Evolutionary conservation across 2,888 invertebrate genomes (phyloP), one percentile per base, ranked within the genome.

Genomic region (Hecatera dysodea): DNA sequence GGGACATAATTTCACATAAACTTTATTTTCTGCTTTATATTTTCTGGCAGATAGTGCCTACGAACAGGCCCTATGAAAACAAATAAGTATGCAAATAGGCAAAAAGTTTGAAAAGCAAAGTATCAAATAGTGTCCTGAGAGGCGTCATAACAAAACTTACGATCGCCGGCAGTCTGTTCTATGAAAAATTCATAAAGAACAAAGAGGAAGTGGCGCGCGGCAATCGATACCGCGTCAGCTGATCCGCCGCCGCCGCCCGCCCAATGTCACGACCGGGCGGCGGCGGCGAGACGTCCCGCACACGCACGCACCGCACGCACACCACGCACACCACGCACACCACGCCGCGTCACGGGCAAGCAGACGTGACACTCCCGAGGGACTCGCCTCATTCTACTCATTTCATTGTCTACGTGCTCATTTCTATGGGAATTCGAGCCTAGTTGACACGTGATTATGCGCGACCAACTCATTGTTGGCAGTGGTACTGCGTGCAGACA

Each of bases 221-320:
- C 88, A 93, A 96, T 95, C 95, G 95, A 95, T 95, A 93, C 83
- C 77, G 75, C 86, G 90, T 93, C 95, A 95, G 95, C 95, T 95
- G 95, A 93, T 95, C 91, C 91, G 89, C 91, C 93, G 94, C 91
- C 91, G 94, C 91, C 91, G 89, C 91, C 93, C 94, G 90, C 92
- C 94, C 95, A 95, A 96, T 96, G 95, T 96, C 95, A 95, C 90
- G 95, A 93, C 87, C 94, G 82, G 86, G 72, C 86, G 87, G 73
- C 80, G 83, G 83, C 80, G 83, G 83, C 86, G 84, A 84, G 82
- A 87, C 87, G 85, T 85, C 72, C 15, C 81, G 52, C 78, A 48
- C 72, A 69, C 71, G 61, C 80, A 72, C 81, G 52, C 75, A 42
- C 69, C 71, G 61, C 80, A 70, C 81, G 52, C 75, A 36, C 70